phyloP scores from a whole-genome alignment of 2,888 invertebrate species.

The Conops quadrifasciatus region DNA sequence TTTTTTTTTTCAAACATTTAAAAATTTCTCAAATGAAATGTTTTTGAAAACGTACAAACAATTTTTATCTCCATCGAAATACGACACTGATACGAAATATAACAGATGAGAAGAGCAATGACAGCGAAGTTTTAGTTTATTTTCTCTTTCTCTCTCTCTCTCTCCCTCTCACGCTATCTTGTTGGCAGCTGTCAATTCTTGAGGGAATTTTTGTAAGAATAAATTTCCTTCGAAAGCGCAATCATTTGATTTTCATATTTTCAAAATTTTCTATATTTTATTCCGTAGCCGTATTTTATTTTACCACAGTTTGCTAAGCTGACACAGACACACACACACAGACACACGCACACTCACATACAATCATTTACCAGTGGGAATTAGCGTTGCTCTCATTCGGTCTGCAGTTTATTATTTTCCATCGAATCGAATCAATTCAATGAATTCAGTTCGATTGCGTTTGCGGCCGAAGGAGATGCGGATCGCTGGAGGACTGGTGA shows the following conservation, averaged over 20 bases:
- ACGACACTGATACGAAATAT: conserved; percentile 3
- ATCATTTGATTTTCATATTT: conserved; percentile 35
- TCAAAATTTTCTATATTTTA: conserved; percentile 23
- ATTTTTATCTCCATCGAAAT: background rate
- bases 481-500: background rate
- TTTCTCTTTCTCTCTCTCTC: background rate
- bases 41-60: too few species aligned
- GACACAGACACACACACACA: conserved; percentile 1
- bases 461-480: background rate
- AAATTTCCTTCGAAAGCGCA: background rate
- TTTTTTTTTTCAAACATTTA: too few species aligned
- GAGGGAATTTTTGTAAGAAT: background rate
- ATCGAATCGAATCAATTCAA: conserved; percentile 31
- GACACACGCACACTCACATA: background rate
- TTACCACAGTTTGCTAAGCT: background rate
- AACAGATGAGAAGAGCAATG: background rate
- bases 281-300: conserved; percentile 10
- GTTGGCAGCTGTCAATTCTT: background rate
- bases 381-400: conserved; percentile 15
- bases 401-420: conserved; percentile 31
- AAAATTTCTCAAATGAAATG: too few species aligned
- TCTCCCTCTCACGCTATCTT: background rate
- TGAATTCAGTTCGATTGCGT: conserved; percentile 7
- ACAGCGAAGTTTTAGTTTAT: background rate
- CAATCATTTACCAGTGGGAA: conserved; percentile 12